Evolutionary conservation across 2,888 invertebrate species (phyloP), one percentile per base, ranked within the genome.

Genomic region (Proisotoma minuta): DNA sequence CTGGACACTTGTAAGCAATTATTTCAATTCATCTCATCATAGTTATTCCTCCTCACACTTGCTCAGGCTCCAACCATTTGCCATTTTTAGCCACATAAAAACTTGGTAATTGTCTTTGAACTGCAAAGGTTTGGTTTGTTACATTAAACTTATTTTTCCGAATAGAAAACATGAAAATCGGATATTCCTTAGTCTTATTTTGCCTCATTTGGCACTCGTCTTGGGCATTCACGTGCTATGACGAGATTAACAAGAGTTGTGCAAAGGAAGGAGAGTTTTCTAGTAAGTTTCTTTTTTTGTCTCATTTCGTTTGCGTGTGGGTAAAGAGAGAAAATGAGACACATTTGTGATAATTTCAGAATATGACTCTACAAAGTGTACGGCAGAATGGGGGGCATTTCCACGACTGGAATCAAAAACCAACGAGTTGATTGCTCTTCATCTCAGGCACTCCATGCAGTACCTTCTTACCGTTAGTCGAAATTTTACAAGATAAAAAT

Each of bases 401-500:
- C 60, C 65, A 22, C 40, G 60, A 15, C 52, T 69, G 12, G 51
- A 56, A 27, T 22, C 0, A 0, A 61, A 57, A 0, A 63, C 69
- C 2, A 63, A 66, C 24, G 23, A 23, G 2, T 22, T 73, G 10
- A 57, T 71, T 24, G 23, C 54, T 3, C 50, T 57, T 1, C 70
- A 73, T 23, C 20, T 73, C 1, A 40, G 57, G 12, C 47, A 62
- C 20, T 73, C 73, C 3, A 60, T 70, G 56, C 50, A 71, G 12
- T 73, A 69, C 40, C 65, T 73, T 12, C 47, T 69, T 8, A 52
- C 68, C 27, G 73, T 71, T 63, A 62, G 58, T 60, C 24, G 18
- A 5, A 50, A 10, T n/a, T 15, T 18, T 8, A 18, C 20, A 10
- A 34, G 43, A 43, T 43, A n/a, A 43, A 34, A 8, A 34, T n/a